Evolutionary conservation across 64 coral and sea anemone species (phyloP), one percentile per base, ranked within the genome.

Genomic region (Actinia equina): DNA sequence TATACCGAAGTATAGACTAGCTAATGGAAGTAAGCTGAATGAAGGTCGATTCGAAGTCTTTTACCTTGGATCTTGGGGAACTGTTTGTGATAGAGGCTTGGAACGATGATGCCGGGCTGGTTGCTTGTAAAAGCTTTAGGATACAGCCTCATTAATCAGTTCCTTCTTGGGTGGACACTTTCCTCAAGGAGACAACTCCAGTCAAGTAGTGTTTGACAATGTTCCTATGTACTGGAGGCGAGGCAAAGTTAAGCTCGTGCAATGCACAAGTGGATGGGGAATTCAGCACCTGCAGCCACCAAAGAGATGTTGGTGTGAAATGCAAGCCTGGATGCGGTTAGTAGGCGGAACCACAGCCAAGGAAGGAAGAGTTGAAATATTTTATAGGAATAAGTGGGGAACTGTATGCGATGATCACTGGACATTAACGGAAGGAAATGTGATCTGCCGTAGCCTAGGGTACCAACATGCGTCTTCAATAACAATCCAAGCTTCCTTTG

Each of bases 351-450:
- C 65, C 23, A 71, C 65, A 71, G 65, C 65, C 65, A 71, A 71
- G 23, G 87, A 88, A 82, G 87, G 79, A 6, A 52, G 23, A 57
- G 27, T 82, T 61, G 25, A 80, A 7, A 53, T 57, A 25, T 37
- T 70, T 56, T 19, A 17, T 2, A 13, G 16, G 19, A 59, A 45
- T 6, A 88, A 23, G 43, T 94, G 92, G 92, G 92, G 92, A 9
- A 94, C 92, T 43, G 74, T 94, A 25, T 94, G 92, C 49, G 83
- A 62, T n/a, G 62, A 89, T 12, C 27, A 27, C 12, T 94, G 88
- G 84, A 20, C 89, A 61, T 43, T 94, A 43, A 61, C 81, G 2
- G 52, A 84, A 26, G 92, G 87, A 9, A 71, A 69, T 30, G 92
- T 94, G 17, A 83, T 94, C 3, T 94, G 92, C 41, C 84, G 65